A percentile compares a stretch with the other conserved stretches of the same genome.
Evolutionary conservation across 1,140 invertebrate genomes (phyloP).

Genomic region (Trichoplusia ni): DNA sequence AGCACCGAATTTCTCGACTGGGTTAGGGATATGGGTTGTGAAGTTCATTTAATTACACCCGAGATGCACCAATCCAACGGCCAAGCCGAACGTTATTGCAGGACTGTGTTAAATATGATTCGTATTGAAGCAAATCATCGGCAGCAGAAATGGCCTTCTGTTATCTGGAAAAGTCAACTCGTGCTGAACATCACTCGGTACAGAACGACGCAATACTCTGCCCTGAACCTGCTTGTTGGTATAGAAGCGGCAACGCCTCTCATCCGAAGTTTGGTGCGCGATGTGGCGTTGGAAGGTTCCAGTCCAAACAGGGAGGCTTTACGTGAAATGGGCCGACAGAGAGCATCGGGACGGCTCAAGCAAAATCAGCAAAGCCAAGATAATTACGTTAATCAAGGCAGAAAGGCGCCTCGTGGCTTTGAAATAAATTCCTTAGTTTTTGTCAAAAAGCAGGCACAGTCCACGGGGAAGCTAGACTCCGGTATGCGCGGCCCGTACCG

Average conservation of each 20-base stretch:
- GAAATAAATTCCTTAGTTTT: conserved; percentile 10
- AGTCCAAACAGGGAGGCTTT: conserved; percentile 17
- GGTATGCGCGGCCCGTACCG: conserved; percentile 28
- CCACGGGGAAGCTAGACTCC: conserved; percentile 25
- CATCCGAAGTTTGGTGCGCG: conserved; percentile 1
- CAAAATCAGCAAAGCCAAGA: conserved; percentile 4
- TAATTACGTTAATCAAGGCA: neutral
- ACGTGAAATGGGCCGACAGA: neutral
- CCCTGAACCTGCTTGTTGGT: conserved; percentile 8
- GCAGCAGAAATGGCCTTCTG: too few species aligned
- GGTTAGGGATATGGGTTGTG: neutral
- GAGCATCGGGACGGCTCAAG: neutral
- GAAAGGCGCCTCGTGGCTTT: neutral
- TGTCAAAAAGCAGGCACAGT: conserved; percentile 24
- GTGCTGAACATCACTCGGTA: conserved; percentile 30
- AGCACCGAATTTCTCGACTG: neutral
- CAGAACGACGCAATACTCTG: conserved; percentile 16
- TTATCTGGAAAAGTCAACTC: too few species aligned
- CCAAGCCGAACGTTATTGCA: conserved; percentile 44
- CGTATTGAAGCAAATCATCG: too few species aligned
- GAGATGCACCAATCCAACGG: conserved; percentile 44
- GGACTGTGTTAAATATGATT: conserved; percentile 41
- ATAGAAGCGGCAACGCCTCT: conserved; percentile 27
- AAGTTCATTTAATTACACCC: conserved; percentile 27
- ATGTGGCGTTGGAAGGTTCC: conserved; percentile 22